Evolutionary conservation across 2,888 invertebrate species (phyloP).

Genomic region (Melanotus villosus): DNA sequence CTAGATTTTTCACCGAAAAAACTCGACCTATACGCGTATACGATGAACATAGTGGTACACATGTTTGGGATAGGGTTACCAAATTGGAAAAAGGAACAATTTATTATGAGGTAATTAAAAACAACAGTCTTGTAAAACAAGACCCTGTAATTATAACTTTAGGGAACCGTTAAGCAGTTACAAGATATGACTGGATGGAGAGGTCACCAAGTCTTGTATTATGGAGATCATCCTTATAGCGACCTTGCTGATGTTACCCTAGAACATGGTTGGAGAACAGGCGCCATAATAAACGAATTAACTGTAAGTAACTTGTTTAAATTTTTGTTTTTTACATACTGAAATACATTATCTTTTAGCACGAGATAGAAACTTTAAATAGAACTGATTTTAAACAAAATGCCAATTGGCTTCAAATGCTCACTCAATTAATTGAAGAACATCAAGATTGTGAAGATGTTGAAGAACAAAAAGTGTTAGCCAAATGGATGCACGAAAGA

Average conservation of each 20-base stretch:
- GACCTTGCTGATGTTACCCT: constrained; percentile 97
- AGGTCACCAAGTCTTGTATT: constrained; percentile 94
- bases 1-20: constrained; percentile 94
- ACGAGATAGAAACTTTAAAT: constrained; percentile 93
- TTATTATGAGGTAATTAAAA: constrained; percentile 85
- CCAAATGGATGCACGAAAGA: constrained; percentile 86
- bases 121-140: neutral
- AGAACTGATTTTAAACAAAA: constrained; percentile 85
- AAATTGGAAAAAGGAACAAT: constrained; percentile 89
- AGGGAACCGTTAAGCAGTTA: constrained; percentile 94
- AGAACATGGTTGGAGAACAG: constrained; percentile 97
- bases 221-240: constrained; percentile 98
- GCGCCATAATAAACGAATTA: constrained; percentile 96
- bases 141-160: neutral
- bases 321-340: too few relatives aligned
- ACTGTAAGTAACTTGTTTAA: constrained; percentile 76
- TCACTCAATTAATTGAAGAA: constrained; percentile 91
- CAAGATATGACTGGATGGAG: constrained; percentile 94
- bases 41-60: constrained; percentile 84
- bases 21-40: constrained; percentile 92
- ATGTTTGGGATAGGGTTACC: constrained; percentile 93
- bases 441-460: constrained; percentile 85
- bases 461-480: constrained; percentile 77
- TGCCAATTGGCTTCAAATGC: constrained; percentile 93
- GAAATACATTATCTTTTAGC: too few relatives aligned